Base-by-base conservation (phyloP, 2,888 invertebrate species). In the Cryptocephalus moraei region DNA sequence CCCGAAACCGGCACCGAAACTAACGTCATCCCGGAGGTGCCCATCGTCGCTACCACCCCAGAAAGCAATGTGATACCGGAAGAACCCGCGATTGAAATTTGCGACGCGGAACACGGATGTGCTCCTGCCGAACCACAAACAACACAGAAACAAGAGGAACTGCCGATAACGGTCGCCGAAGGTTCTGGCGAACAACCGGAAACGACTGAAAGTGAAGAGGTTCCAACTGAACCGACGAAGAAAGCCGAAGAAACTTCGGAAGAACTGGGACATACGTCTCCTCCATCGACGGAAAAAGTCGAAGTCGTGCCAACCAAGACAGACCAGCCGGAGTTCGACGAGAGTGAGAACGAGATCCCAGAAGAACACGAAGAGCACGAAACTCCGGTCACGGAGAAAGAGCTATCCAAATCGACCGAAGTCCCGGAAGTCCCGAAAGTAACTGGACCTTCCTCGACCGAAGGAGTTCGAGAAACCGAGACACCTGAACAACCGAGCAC, bases 391-490 rank as follows among this genome's bases (percentile, higher is more conserved):
- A 31, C 39, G 10, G 39, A 22, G n/a, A 6, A 6, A 22, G 22
- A 22, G 3, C 22, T 22, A 6, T 4, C 22, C 12, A 33, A 41
- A 31, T 14, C 41, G 8, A 34, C 49, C 12, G 42, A 46, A 39
- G 8, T 45, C 22, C 22, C 22, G 22, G 42, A 46, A 39, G 8
- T 45, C 22, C 22, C 22, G 22, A 22, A 22, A 22, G 6, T 22
- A 22, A 22, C 3, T n/a, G 42, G 8, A 4, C 9, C 44, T 41
- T 45, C 46, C 4, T 47, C 44, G 34, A 41, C 45, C 41, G 43
- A 32, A 39, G 45, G 22, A 44, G 49, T 32, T 52, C 54, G 46
- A 12, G 14, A 8, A 32, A 32, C 46, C 48, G 40, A 43, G 32
- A 14, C 46, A 43, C 54, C 42, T 39, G 53, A 36, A 47, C 43